Conservation (phyloP, 1,140 invertebrate genomes). For the Stratiolaelaps scimitus region DNA sequence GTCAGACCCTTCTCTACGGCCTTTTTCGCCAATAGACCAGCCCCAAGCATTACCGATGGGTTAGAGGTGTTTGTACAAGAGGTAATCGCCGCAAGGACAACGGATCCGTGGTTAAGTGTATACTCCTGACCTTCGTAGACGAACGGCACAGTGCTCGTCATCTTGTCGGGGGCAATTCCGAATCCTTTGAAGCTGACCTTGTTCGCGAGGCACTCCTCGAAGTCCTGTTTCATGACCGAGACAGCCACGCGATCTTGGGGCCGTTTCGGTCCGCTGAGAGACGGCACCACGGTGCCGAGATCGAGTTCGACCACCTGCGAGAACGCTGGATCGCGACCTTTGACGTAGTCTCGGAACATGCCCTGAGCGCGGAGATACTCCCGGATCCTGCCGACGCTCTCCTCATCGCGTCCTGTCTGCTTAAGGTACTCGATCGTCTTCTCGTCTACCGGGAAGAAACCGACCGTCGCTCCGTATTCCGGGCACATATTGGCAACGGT, state of each 20-base stretch:
- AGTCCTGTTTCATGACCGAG: slow-evolving; percentile 76
- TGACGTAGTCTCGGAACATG: slow-evolving; percentile 70
- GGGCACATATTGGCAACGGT: slow-evolving; percentile 83
- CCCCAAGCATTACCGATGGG: slow-evolving; percentile 87
- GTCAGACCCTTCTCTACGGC: slow-evolving; percentile 77
- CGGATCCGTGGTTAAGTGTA: slow-evolving; percentile 73
- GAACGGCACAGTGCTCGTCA: slow-evolving; percentile 55
- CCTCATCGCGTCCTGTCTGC: slow-evolving; percentile 76
- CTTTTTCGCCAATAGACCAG: slow-evolving; percentile 82
- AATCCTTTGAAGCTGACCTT: slow-evolving; percentile 93
- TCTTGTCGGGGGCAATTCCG: slow-evolving; percentile 58
- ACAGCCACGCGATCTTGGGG: slow-evolving; percentile 91
- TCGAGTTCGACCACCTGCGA: slow-evolving; percentile 76
- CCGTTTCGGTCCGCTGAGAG: slow-evolving; percentile 87
- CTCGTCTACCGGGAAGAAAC: slow-evolving; percentile 85
- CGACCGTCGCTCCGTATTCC: slow-evolving; percentile 84
- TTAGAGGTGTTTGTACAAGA: slow-evolving; percentile 97
- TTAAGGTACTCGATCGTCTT: slow-evolving; percentile 68
- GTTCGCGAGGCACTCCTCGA: slow-evolving; percentile 67
- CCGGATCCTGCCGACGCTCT: slow-evolving; percentile 69
- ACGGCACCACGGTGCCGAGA: slow-evolving; percentile 73
- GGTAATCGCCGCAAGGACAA: slow-evolving; percentile 93
- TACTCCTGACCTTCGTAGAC: slow-evolving; percentile 68
- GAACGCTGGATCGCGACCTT: slow-evolving; percentile 72
- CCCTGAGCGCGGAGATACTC: slow-evolving; percentile 64